Conservation (phyloP, 2,797 vertebrate genomes). For the Oryzias sinensis region DNA sequence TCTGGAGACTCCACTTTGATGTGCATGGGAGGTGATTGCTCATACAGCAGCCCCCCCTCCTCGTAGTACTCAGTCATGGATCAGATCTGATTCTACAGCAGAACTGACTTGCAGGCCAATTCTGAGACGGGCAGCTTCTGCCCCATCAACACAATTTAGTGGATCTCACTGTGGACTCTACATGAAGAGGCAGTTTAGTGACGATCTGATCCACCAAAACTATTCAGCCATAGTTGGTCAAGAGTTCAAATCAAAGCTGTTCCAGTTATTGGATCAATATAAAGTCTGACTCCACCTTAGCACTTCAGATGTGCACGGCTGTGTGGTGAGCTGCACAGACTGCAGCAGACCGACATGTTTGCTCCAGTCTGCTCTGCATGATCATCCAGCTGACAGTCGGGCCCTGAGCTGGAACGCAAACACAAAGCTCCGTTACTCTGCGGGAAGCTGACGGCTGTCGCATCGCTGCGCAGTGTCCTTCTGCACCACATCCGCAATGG, state of each 20-base stretch:
- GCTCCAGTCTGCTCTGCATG: conserved; percentile 33
- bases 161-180: conserved; percentile 5
- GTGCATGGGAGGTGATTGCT: conserved; percentile 86
- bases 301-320: neutral
- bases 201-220: no score
- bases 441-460: conserved; percentile 48
- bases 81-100: conserved; percentile 70
- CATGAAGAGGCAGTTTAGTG: no score
- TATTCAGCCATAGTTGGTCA: no score
- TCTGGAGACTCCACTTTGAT: conserved; percentile 87
- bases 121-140: conserved; percentile 58
- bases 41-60: conserved; percentile 85
- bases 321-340: conserved; percentile 6
- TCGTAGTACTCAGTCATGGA: conserved; percentile 86
- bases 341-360: conserved; percentile 30
- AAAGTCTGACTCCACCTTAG: neutral
- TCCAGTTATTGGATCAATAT: conserved; percentile 1
- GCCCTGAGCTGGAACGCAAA: conserved; percentile 60
- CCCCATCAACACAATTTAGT: conserved; percentile 59
- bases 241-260: no score
- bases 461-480: conserved; percentile 76
- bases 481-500: conserved; percentile 83
- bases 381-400: conserved; percentile 46
- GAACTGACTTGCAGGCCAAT: conserved; percentile 73
- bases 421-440: conserved; percentile 19